Base-by-base conservation (phyloP, 2,797 vertebrate species). In the Anomalospiza imberbis region DNA sequence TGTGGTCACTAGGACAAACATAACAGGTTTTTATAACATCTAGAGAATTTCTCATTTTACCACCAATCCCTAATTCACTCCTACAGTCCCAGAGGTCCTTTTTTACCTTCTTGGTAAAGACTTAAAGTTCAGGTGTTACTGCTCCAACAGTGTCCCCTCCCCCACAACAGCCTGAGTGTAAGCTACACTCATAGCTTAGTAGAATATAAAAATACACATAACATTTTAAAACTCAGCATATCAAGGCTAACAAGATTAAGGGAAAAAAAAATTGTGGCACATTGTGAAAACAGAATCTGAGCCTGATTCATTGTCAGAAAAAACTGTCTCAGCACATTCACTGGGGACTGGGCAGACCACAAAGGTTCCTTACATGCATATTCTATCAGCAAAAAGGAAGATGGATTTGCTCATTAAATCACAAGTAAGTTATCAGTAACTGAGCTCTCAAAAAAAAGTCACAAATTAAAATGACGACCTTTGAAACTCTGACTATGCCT, bases 401-500 rank as follows among this genome's bases (percentile, higher is more conserved):
- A 91, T 12, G 34, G 62, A 92, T 94, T 91, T 94, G 38, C 58
- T 85, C 42, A 68, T 85, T 81, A 89, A 91, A 85, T 80, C 71
- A 85, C 79, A 72, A 93, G 77, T 57, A 93, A 91, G 40, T 89
- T 91, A 95, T 66, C 81, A 88, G 93, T 53, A 93, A 95, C 65
- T 55, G 75, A 88, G 82, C 89, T 88, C 74, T 83, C 60, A 88
- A 71, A 89, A 90, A 90, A 88, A 53, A 6, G 29, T 36, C 34
- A 91, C 40, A 80, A 88, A 88, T 94, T 88, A 91, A 92, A 95
- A 92, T 58, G 1, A 91, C 40, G 34, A 95, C 87, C 80, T 94
- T 70, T 73, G 81, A 95, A 96, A 90, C 44, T 65, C 79, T 10
- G 54, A 94, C 91, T 81, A 85, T 44, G 73, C 32, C 42, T 65